Evolutionary conservation across 2,797 vertebrate species (phyloP).

Genomic region (Zenarchopterus dispar): DNA sequence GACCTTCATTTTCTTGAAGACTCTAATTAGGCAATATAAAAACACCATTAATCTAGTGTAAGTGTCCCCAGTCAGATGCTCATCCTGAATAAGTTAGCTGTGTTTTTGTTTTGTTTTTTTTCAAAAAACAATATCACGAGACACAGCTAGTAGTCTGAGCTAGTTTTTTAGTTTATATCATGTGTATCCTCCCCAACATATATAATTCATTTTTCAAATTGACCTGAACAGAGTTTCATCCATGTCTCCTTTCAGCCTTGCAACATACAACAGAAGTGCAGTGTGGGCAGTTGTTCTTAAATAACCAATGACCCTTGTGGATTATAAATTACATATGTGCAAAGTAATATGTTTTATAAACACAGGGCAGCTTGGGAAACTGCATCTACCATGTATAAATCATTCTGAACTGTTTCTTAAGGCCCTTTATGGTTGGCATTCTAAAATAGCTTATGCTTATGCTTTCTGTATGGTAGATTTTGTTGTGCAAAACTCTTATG

Average conservation of each 20-base stretch:
- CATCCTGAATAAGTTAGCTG: conserved; percentile 7
- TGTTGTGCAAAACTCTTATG: not conserved
- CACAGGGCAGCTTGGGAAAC: conserved; percentile 33
- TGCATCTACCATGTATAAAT: conserved; percentile 35
- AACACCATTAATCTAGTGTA: conserved; percentile 42
- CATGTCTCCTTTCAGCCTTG: conserved; percentile 37
- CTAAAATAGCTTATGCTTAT: conserved; percentile 9
- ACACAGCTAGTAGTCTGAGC: not conserved
- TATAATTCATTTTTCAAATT: conserved; percentile 29
- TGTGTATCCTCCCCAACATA: too few species aligned
- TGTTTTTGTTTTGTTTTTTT: not conserved
- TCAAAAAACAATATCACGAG: not conserved
- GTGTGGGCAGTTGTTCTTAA: conserved; percentile 53
- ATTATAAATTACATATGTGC: conserved; percentile 48
- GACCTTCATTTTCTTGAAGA: conserved; percentile 61
- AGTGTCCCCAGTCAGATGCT: conserved; percentile 18
- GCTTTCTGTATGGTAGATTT: not conserved
- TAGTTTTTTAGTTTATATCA: too few species aligned
- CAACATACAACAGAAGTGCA: conserved; percentile 41
- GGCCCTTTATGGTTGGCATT: conserved; percentile 1
- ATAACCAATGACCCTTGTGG: conserved; percentile 40
- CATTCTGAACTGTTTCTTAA: conserved; percentile 3
- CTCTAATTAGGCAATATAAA: conserved; percentile 59
- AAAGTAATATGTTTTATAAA: conserved; percentile 51
- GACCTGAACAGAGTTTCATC: conserved; percentile 37